Base-by-base conservation (phyloP, 2,797 vertebrate genomes). In the Xiphophorus birchmanni region DNA sequence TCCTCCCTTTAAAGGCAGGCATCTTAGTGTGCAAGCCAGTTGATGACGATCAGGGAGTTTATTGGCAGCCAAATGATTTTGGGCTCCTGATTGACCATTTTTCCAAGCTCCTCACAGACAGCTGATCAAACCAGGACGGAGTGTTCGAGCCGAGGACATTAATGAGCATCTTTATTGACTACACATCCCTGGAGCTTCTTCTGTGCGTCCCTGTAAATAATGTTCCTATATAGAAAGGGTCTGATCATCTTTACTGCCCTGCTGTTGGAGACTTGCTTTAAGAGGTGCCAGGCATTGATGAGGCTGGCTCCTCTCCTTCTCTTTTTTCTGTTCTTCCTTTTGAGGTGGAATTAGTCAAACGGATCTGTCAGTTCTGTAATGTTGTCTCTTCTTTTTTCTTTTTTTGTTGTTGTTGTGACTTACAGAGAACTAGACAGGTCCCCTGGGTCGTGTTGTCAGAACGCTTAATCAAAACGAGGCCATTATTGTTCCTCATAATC, bases 401-500 rank as follows among this genome's bases (percentile, higher is more conserved):
- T 89, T 87, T 11, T 13, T 47, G 0, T 52, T 52, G 2, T 83
- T 69, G 76, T 69, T 73, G 76, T 42, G 10, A 75, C 85, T 89
- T 84, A 90, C 78, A 83, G 76, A 75, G 85, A 90, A 87, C 84
- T 83, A 86, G 80, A 90, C 83, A 52, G 85, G 82, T 84, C 91
- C 88, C 88, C 78, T 82, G 87, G 90, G 93, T 80, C 47, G 9
- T 58, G 79, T 90, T 88, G 91, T 90, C 80, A 44, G 63, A 88
- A 89, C 85, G 91, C 87, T 87, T 89, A 93, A 93, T 92, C 88
- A 86, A 89, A 93, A 88, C 21, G 77, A 90, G 90, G 86, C 84
- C 63, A 78, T 93, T 94, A 92, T 93, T 94, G 91, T 92, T 91
- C 91, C 91, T 87, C 86, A 91, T 93, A 93, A 94, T 94, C 91